Percentiles rank a stretch among this genome's conserved stretches.
Evolutionary conservation across 2,888 invertebrate genomes (phyloP).

Genomic region (Drosophila imparisetae): DNA sequence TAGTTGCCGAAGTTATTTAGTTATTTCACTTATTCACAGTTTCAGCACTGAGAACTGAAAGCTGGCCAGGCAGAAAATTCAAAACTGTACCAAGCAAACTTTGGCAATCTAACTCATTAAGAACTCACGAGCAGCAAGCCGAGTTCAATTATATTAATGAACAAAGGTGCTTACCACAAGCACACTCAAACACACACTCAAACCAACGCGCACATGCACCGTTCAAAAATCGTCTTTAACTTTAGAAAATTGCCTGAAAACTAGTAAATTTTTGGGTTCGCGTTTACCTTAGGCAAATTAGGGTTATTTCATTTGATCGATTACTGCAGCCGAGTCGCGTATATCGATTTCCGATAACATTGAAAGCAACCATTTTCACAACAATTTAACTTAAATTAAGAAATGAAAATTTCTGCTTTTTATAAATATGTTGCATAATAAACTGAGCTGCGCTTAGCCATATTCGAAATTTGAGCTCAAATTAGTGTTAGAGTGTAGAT

Average conservation of each 20-base stretch:
- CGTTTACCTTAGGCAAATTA: not conserved
- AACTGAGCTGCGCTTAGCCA: not conserved
- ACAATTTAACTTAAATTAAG: too few species aligned
- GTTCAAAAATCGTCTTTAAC: not conserved
- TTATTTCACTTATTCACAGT: not conserved
- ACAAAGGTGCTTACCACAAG: slow-evolving; percentile 39
- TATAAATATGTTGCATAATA: not conserved
- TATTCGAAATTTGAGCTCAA: not conserved
- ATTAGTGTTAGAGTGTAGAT: not conserved
- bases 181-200: not conserved
- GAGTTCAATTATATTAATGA: slow-evolving; percentile 70
- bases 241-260: not conserved
- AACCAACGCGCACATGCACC: not conserved
- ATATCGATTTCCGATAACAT: not conserved
- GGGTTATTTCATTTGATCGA: not conserved
- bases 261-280: not conserved
- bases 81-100: not conserved
- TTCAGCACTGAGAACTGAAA: not conserved
- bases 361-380: not conserved
- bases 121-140: slow-evolving; percentile 26
- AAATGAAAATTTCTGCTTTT: not conserved
- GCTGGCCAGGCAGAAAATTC: not conserved
- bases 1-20: not conserved
- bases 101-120: slow-evolving; percentile 6
- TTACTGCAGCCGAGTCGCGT: not conserved